Evolutionary conservation across 2,113 vertebrate genomes (phyloP).

Genomic region (Chrysemys picta): DNA sequence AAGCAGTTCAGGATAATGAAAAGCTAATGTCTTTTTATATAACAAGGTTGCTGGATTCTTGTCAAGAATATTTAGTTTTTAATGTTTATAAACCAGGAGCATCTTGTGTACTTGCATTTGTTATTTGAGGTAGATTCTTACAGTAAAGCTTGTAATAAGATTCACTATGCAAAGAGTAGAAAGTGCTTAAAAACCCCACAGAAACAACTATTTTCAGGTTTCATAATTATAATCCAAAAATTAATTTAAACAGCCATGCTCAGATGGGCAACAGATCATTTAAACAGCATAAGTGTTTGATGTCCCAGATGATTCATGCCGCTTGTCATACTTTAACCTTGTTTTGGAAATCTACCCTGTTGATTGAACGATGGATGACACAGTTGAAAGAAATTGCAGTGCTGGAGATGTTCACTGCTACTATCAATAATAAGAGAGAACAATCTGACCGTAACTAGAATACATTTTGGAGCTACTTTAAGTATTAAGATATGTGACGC

Average conservation of each 20-base stretch:
- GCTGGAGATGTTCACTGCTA: background rate
- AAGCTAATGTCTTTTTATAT: background rate
- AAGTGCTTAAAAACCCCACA: background rate
- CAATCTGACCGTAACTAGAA: background rate
- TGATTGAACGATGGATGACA: background rate
- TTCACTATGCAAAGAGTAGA: background rate
- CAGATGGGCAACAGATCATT: background rate
- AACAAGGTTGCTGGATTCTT: background rate
- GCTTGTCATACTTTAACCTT: background rate
- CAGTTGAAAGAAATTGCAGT: background rate
- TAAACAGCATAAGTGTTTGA: background rate
- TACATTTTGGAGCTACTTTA: slow-evolving; percentile 10
- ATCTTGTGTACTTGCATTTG: background rate
- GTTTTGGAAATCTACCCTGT: background rate
- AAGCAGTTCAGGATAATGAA: background rate
- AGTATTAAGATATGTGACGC: background rate
- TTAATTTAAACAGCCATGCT: background rate
- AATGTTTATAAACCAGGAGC: background rate
- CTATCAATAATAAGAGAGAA: background rate
- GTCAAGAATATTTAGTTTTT: background rate
- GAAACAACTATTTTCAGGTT: background rate
- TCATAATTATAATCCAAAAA: background rate
- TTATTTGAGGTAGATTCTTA: background rate
- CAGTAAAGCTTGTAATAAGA: background rate
- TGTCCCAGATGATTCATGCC: slow-evolving; percentile 3